Base-by-base conservation (phyloP, 2,113 vertebrate species). In the Malaclemys terrapin region DNA sequence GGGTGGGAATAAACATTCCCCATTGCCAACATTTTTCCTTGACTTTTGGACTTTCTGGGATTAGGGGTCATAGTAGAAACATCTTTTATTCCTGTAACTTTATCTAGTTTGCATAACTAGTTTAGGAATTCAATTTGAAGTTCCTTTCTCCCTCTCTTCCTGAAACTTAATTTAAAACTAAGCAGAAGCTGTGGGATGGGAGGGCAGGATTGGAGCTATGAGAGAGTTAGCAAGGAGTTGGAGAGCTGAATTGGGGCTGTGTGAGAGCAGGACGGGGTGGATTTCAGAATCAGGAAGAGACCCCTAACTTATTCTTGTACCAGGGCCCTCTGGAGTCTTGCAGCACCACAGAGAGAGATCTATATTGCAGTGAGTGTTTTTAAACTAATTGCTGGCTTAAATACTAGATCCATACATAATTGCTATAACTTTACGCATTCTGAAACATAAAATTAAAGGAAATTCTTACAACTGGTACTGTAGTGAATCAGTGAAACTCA, bases 61-160 rank as follows among this genome's bases (percentile, higher is more conserved):
- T 65, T 65, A 35, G 31, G 31, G 14, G 31, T 65, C 31, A 35
- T 35, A 65, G 6, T 20, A 84, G 53, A 89, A 88, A 16, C 35
- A 0, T 0, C 19, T 22, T 59, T 4, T 53, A 20, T 83, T 78
- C 2, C 80, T 35, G 22, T 87, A 82, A 45, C 12, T 0, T 19
- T 9, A 86, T 17, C 65, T 69, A 10, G 65, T 35, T n/a, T 69
- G 35, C 17, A n/a, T 38, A 20, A 69, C 35, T 69, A 29, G 57
- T 29, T n/a, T 69, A 69, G 65, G 31, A n/a, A 17, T n/a, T n/a
- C 31, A 19, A 4, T 69, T n/a, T 69, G 62, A 35, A 19, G 35
- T 35, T n/a, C 35, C 29, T 62, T n/a, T 69, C 65, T 69, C 35
- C 65, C 31, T 69, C 31, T n/a, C 65, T 69, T 69, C 65, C 35